Conservation (phyloP, 2,888 invertebrate genomes). For the Dyspetes luteomarginatus region DNA sequence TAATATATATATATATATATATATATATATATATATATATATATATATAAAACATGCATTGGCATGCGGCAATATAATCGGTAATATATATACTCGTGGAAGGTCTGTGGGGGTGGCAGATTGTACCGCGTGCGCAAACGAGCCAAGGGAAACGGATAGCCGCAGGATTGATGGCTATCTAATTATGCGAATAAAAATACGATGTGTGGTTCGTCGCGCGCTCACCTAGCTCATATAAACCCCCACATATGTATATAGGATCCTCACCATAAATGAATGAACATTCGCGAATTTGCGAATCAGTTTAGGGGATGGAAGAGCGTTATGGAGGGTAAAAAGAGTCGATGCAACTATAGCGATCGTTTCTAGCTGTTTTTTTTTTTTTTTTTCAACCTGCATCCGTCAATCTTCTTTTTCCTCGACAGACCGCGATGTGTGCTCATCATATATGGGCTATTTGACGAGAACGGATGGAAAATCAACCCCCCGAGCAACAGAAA, state of each 20-base stretch:
- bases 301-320: constrained; percentile 36
- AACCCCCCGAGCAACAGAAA: too few relatives aligned
- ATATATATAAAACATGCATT: neutral
- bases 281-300: constrained; percentile 32
- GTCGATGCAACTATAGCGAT: constrained; percentile 10
- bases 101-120: constrained; percentile 37
- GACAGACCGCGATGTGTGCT: neutral
- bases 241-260: too few relatives aligned
- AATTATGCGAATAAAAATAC: constrained; percentile 78
- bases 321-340: neutral
- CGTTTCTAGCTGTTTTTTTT: constrained; percentile 39
- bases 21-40: neutral
- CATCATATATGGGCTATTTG: too few relatives aligned
- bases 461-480: too few relatives aligned
- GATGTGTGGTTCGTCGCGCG: constrained; percentile 47
- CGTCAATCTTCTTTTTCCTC: too few relatives aligned
- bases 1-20: neutral
- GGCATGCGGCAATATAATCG: constrained; percentile 30
- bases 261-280: constrained; percentile 48
- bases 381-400: constrained; percentile 23
- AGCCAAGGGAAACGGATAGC: constrained; percentile 66
- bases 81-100: constrained; percentile 18
- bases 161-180: constrained; percentile 78
- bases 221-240: too few relatives aligned
- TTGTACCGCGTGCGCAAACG: constrained; percentile 51